Conservation (phyloP, 2,113 vertebrate genomes). For the Lutjanus erythropterus region DNA sequence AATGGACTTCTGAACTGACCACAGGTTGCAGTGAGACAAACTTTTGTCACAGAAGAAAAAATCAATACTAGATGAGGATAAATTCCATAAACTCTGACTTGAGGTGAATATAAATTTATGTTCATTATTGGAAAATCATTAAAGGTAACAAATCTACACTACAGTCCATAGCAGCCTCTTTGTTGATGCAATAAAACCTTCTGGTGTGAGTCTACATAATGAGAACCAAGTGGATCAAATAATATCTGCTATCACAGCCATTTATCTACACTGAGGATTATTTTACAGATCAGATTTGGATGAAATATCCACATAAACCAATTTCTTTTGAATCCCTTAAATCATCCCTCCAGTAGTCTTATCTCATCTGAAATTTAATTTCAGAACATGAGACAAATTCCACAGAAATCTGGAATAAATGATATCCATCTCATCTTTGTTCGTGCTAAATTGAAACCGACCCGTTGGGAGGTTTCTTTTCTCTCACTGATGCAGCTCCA, state of each 20-base stretch:
- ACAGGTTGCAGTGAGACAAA: too few species aligned
- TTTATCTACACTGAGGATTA: not conserved
- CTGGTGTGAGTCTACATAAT: not conserved
- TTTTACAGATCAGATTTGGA: not conserved
- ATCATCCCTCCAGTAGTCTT: not conserved
- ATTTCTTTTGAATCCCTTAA: not conserved
- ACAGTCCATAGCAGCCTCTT: not conserved
- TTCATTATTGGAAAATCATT: too few species aligned
- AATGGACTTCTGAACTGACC: too few species aligned
- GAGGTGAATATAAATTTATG: too few species aligned
- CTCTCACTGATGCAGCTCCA: not conserved
- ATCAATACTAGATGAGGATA: too few species aligned
- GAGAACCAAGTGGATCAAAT: not conserved
- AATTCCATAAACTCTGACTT: too few species aligned
- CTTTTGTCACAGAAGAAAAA: too few species aligned
- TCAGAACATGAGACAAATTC: not conserved
- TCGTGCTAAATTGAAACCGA: not conserved
- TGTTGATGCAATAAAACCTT: not conserved
- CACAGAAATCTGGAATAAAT: slow-evolving; percentile 5
- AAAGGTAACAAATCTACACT: too few species aligned
- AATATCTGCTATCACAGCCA: not conserved
- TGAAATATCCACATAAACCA: not conserved
- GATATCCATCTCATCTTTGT: not conserved
- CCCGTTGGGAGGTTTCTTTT: not conserved
- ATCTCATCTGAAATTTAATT: not conserved